Percentiles rank a stretch among this genome's conserved stretches.
phyloP scores from a whole-genome alignment of 2,888 invertebrate genomes.

The Trachelus tabidus region DNA sequence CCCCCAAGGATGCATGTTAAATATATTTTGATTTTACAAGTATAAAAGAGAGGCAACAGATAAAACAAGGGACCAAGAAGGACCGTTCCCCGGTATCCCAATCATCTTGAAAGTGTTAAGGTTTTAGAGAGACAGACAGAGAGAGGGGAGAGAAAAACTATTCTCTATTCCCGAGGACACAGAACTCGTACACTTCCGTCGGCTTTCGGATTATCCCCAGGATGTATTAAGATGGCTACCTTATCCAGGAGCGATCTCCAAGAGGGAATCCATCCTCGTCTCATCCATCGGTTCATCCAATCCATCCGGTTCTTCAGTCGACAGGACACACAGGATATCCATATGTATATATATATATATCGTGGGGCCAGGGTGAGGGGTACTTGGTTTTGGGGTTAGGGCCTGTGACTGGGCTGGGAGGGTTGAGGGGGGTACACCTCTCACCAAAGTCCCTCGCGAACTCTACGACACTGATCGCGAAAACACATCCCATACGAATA shows the following conservation, averaged over 20 bases:
- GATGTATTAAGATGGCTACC: background rate
- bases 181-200: background rate
- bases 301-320: background rate
- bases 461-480: background rate
- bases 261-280: background rate
- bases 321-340: background rate
- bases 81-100: background rate
- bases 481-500: background rate
- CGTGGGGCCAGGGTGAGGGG: background rate
- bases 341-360: background rate
- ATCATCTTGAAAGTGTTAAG: background rate
- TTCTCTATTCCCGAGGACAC: background rate
- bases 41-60: background rate
- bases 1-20: background rate
- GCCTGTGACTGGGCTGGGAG: too few species aligned
- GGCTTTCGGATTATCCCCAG: background rate
- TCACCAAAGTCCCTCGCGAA: background rate
- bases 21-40: background rate
- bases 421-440: background rate
- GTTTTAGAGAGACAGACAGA: background rate
- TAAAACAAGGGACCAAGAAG: background rate
- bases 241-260: background rate
- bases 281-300: background rate
- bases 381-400: background rate
- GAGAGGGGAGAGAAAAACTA: background rate